Evolutionary conservation across 2,888 invertebrate species (phyloP).

Genomic region (Torymus tubicola): DNA sequence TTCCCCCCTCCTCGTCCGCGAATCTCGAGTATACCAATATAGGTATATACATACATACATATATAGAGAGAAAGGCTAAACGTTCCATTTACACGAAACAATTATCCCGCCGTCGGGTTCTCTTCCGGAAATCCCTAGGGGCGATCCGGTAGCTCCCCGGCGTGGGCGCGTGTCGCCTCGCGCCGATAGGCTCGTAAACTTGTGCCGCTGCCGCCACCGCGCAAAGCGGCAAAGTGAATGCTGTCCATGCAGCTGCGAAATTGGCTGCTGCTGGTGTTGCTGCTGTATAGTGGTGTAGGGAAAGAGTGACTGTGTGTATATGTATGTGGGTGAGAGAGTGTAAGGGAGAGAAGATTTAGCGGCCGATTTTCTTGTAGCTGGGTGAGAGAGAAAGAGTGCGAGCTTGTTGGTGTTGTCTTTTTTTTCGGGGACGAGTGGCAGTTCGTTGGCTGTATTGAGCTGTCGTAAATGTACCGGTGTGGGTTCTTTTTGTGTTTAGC

Average conservation of each 20-base stretch:
- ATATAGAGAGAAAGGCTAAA: slow-evolving; percentile 23
- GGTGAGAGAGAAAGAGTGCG: no score
- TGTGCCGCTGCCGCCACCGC: not conserved
- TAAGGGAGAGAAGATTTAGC: no score
- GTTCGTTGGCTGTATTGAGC: no score
- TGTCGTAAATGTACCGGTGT: no score
- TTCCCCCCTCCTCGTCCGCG: not conserved
- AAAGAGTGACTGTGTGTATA: not conserved
- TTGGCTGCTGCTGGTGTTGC: slow-evolving; percentile 4
- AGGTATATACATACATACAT: no score
- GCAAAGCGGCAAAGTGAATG: not conserved
- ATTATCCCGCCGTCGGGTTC: slow-evolving; percentile 24
- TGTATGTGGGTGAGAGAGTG: no score
- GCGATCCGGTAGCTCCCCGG: slow-evolving; percentile 15
- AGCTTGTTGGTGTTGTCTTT: no score
- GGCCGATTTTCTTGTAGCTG: no score
- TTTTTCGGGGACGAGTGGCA: no score
- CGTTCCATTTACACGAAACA: slow-evolving; percentile 53
- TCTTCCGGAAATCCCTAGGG: no score
- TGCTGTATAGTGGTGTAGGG: not conserved
- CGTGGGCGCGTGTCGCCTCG: not conserved
- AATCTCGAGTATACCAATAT: not conserved
- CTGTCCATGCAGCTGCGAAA: slow-evolving; percentile 38
- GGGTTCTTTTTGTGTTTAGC: no score
- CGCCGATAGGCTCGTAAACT: slow-evolving; percentile 43